A percentile compares a stretch with the other conserved stretches of the same genome.
Evolutionary conservation across 2,113 vertebrate species (phyloP).

Genomic region (Gadus macrocephalus): DNA sequence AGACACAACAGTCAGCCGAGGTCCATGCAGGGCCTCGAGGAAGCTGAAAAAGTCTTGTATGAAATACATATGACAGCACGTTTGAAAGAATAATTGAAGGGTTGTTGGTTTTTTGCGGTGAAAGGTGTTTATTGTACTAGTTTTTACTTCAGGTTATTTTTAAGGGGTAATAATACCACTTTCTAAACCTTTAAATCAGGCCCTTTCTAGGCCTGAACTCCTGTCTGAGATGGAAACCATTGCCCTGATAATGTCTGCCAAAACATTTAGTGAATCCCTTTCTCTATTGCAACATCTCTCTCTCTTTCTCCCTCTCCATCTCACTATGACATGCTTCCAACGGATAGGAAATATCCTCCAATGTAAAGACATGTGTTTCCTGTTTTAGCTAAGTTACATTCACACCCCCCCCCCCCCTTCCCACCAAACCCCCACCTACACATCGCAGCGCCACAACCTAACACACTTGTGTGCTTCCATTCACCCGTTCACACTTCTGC

Average conservation of each 20-base stretch:
- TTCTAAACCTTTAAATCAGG: too few relatives aligned
- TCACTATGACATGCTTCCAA: conserved; percentile 21
- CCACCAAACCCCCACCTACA: conserved; percentile 3
- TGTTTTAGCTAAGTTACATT: not conserved
- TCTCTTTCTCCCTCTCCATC: conserved; percentile 3
- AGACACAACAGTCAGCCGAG: conserved; percentile 20
- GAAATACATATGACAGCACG: too few relatives aligned
- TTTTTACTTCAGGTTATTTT: too few relatives aligned
- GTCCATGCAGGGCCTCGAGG: not conserved
- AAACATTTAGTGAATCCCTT: conserved; percentile 50
- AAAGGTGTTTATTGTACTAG: too few relatives aligned
- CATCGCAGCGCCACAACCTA: conserved; percentile 40
- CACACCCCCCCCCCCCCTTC: not conserved
- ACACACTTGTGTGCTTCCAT: too few relatives aligned
- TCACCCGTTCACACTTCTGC: too few relatives aligned
- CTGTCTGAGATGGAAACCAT: conserved; percentile 63
- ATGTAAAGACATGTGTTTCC: not conserved
- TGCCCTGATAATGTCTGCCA: conserved; percentile 55
- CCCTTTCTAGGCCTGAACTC: too few relatives aligned
- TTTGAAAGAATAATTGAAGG: too few relatives aligned
- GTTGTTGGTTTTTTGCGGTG: too few relatives aligned
- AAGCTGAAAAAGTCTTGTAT: too few relatives aligned
- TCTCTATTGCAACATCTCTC: conserved; percentile 25
- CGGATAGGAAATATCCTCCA: not conserved
- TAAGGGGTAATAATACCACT: too few relatives aligned